These are phyloP conservation scores for Geophilus truncorum DNA, from an alignment of 2,888 invertebrate genomes.

Conservation along the genomic window DNA sequence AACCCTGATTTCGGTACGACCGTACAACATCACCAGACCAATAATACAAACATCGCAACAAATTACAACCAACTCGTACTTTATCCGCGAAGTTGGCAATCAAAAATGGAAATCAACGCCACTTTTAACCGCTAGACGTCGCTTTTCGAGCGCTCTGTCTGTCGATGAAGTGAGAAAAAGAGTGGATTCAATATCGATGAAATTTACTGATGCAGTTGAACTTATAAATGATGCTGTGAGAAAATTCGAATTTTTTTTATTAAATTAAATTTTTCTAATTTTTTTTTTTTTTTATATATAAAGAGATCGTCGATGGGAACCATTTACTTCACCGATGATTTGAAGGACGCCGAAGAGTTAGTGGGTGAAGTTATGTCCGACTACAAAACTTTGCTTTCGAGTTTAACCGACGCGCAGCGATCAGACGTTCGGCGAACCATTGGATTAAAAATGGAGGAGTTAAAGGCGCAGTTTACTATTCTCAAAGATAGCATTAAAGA, in stretches of 20 bases:
- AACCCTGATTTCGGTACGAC: no score
- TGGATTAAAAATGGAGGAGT: conserved; percentile 44
- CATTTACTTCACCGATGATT: conserved; percentile 46
- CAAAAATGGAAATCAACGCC: no score
- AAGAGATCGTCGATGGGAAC: conserved; percentile 43
- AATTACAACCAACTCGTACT: no score
- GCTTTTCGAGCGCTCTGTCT: background rate
- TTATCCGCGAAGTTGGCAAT: no score
- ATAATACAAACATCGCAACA: no score
- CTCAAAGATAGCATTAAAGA: conserved; percentile 40
- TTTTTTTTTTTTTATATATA: conserved; percentile 28
- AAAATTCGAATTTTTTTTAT: background rate
- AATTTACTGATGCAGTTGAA: conserved; percentile 40
- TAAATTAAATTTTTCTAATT: conserved; percentile 29
- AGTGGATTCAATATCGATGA: conserved; percentile 38
- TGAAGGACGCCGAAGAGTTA: conserved; percentile 44
- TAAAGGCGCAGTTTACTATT: conserved; percentile 43
- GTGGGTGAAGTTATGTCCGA: conserved; percentile 42
- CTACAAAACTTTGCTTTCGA: conserved; percentile 41
- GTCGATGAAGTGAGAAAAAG: conserved; percentile 36
- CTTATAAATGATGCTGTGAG: conserved; percentile 40
- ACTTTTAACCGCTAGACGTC: no score
- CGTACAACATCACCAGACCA: no score
- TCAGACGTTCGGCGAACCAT: conserved; percentile 42
- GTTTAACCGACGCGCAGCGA: conserved; percentile 42